phyloP scores from a whole-genome alignment of 2,888 invertebrate species.

The Spatulosminthurus flaviceps region DNA sequence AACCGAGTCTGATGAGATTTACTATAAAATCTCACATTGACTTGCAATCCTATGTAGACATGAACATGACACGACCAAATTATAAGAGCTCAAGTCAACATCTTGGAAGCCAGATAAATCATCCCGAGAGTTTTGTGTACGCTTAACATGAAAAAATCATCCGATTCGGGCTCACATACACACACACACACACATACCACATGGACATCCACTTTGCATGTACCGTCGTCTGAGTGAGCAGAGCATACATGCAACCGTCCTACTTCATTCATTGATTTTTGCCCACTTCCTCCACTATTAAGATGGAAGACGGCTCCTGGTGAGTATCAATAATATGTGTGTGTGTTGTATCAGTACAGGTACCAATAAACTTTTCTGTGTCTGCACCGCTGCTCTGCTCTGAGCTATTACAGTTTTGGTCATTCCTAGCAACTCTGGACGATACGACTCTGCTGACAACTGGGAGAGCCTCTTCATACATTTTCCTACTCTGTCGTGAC shows the following conservation, averaged over 20 bases:
- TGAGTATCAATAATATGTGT: constrained; percentile 24
- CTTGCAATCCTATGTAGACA: constrained; percentile 41
- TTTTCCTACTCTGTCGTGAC: constrained; percentile 3
- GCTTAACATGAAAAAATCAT: constrained; percentile 49
- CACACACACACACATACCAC: background rate
- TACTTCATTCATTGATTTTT: constrained; percentile 51
- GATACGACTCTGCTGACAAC: background rate
- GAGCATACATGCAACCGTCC: constrained; percentile 46
- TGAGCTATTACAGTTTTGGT: background rate
- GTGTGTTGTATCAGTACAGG: constrained; percentile 30
- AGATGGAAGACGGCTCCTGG: constrained; percentile 43
- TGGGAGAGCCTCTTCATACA: constrained; percentile 14
- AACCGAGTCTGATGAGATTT: constrained; percentile 48
- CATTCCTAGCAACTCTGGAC: constrained; percentile 14
- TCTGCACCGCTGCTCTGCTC: constrained; percentile 20
- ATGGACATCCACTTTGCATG: constrained; percentile 46
- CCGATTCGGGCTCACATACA: constrained; percentile 23
- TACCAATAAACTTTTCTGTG: constrained; percentile 22
- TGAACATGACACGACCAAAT: constrained; percentile 50
- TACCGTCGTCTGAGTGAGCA: constrained; percentile 14
- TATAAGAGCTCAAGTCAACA: constrained; percentile 50
- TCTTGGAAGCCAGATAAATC: constrained; percentile 54
- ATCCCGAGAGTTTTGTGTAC: constrained; percentile 42
- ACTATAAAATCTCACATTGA: constrained; percentile 48
- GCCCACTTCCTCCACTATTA: constrained; percentile 46